Evolutionary conservation across 1,140 invertebrate species (phyloP), one percentile per base, ranked within the genome.

Genomic region (Cydia fagiglandana): DNA sequence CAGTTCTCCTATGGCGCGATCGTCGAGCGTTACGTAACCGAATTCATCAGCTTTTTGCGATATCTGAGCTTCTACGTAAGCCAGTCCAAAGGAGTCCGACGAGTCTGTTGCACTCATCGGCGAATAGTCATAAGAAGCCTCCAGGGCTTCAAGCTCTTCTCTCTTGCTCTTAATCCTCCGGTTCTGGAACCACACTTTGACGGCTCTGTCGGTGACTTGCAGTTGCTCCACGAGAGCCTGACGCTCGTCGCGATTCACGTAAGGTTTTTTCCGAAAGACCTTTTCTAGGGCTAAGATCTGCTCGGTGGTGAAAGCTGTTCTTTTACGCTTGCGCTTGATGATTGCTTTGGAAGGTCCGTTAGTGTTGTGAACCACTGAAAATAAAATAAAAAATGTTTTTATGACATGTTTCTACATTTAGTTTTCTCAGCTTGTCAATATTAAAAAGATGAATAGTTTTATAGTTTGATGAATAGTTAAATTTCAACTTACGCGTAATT

Each of bases 111-210:
- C 79, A 75, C 78, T 76, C 15, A 28, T 6, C 9, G 74, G 53
- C 7, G 77, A 73, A 56, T 79, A 73, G 10, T 68, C 76, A n/a
- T 34, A 61, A 24, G 61, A 75, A 5, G 20, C 13, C n/a, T 73
- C n/a, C 5, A 20, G 9, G 7, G 56, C 56, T 12, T 80, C 77
- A n/a, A 77, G 76, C 56, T 28, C 38, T 10, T 75, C 78, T 75
- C 78, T 87, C 64, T 86, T 84, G 6, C 77, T 78, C n/a, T 84
- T 84, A 28, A 87, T 66, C 2, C 86, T 78, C 7, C 86, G 79
- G 73, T 89, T 90, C 78, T 88, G 87, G 56, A 90, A 90, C 88
- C 88, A 90, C 9, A 87, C 77, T 82, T 88, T 89, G 30, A 90
- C 84, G 6, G 81, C 73, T 75, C 78, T 85, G 24, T 89, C 85